A percentile compares a stretch with the other conserved stretches of the same genome.
These are phyloP conservation scores for Garrulus glandarius DNA, from an alignment of 2,797 vertebrate species.

Conservation along the genomic window DNA sequence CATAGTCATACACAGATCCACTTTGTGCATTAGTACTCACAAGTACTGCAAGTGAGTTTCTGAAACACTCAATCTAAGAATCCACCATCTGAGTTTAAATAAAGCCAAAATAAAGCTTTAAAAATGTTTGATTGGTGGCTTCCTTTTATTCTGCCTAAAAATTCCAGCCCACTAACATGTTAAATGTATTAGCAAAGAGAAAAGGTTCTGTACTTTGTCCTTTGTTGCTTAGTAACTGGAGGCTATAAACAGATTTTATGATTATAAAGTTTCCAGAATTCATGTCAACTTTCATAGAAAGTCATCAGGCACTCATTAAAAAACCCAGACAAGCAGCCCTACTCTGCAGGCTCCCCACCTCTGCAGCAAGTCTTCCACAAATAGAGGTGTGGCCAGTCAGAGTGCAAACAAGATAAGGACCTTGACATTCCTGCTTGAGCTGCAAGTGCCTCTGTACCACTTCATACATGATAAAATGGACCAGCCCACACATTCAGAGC, in stretches of 20 bases:
- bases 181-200: slow-evolving; percentile 21
- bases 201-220: slow-evolving; percentile 73
- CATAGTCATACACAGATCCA: neutral
- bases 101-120: neutral
- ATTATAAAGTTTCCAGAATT: slow-evolving; percentile 59
- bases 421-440: neutral
- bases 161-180: neutral
- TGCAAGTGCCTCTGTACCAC: neutral
- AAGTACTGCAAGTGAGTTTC: neutral
- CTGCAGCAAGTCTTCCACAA: neutral
- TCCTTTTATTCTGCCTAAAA: neutral
- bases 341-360: neutral
- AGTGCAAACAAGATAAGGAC: slow-evolving; percentile 7
- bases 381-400: neutral
- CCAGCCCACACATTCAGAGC: neutral
- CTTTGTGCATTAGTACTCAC: neutral
- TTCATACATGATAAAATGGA: neutral
- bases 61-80: neutral
- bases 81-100: neutral
- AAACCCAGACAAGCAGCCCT: neutral
- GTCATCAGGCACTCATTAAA: slow-evolving; percentile 16
- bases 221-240: slow-evolving; percentile 71
- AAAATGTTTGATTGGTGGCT: neutral
- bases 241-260: slow-evolving; percentile 73
- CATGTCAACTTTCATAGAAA: slow-evolving; percentile 39